Evolutionary conservation across 2,888 invertebrate species (phyloP).

Genomic region (Colletes collaris): DNA sequence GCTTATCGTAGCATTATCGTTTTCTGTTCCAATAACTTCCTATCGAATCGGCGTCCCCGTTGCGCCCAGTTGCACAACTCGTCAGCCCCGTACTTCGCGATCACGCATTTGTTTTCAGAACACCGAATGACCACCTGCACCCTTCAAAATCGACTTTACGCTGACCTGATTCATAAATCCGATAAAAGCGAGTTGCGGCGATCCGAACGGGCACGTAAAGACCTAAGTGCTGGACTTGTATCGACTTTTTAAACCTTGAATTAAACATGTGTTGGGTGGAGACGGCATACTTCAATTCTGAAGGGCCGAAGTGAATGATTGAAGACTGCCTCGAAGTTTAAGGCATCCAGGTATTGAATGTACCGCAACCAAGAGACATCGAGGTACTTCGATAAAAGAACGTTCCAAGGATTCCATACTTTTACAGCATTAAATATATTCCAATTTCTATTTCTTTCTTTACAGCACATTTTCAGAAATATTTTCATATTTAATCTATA

Average conservation of each 20-base stretch:
- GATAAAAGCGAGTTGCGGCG: slow-evolving; percentile 34
- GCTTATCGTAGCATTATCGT: slow-evolving; percentile 20
- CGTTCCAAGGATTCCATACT: too few species aligned
- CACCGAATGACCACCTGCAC: slow-evolving; percentile 10
- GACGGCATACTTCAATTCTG: not conserved
- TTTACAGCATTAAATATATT: too few species aligned
- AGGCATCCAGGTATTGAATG: too few species aligned
- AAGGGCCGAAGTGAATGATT: too few species aligned
- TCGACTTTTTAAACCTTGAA: slow-evolving; percentile 14
- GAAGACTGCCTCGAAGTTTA: not conserved
- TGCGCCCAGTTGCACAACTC: slow-evolving; percentile 1
- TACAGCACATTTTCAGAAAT: too few species aligned
- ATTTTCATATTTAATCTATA: too few species aligned
- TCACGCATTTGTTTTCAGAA: slow-evolving; percentile 27
- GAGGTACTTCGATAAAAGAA: too few species aligned
- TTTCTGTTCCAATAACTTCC: slow-evolving; percentile 35
- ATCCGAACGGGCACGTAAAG: slow-evolving; percentile 22
- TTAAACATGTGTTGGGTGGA: not conserved
- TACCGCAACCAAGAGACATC: too few species aligned
- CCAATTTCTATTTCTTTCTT: too few species aligned
- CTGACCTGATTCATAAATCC: slow-evolving; percentile 29
- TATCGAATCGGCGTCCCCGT: not conserved
- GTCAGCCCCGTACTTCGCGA: not conserved
- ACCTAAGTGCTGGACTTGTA: slow-evolving; percentile 9
- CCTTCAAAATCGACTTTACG: slow-evolving; percentile 22